Percentiles rank a stretch among this genome's conserved stretches.
Evolutionary conservation across 2,797 vertebrate genomes (phyloP).

Genomic region (Chloroceryle amazona): DNA sequence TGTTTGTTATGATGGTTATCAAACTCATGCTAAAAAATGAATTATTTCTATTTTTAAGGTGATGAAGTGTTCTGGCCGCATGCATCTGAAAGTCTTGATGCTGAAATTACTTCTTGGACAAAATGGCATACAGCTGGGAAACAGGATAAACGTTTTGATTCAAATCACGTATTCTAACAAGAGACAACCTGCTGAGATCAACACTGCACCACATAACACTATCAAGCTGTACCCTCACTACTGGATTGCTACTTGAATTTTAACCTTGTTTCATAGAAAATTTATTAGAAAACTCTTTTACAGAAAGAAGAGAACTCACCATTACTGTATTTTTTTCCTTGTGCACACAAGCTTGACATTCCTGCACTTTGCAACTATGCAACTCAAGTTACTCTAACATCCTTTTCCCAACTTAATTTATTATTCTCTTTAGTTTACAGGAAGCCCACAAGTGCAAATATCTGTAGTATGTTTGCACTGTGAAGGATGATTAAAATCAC

Average conservation of each 20-base stretch:
- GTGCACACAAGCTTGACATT: background rate
- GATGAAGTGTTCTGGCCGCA: background rate
- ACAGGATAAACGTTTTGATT: background rate
- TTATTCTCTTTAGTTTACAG: background rate
- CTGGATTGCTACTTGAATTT: background rate
- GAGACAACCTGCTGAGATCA: background rate
- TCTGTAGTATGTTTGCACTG: background rate
- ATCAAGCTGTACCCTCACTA: background rate
- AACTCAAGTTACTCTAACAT: background rate
- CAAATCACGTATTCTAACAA: background rate
- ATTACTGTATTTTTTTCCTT: background rate
- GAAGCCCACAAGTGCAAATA: background rate
- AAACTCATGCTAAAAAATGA: background rate
- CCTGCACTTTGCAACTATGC: background rate
- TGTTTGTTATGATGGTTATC: background rate
- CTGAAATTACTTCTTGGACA: background rate
- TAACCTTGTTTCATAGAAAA: background rate
- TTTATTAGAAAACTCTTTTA: background rate
- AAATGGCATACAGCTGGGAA: background rate
- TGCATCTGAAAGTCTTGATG: background rate
- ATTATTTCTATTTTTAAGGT: background rate
- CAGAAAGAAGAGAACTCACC: background rate
- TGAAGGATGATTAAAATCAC: background rate
- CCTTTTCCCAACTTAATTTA: background rate
- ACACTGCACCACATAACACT: background rate